These are phyloP conservation scores for Rhea americana DNA, from an alignment of 2,113 vertebrate genomes.

Conservation along the genomic window DNA sequence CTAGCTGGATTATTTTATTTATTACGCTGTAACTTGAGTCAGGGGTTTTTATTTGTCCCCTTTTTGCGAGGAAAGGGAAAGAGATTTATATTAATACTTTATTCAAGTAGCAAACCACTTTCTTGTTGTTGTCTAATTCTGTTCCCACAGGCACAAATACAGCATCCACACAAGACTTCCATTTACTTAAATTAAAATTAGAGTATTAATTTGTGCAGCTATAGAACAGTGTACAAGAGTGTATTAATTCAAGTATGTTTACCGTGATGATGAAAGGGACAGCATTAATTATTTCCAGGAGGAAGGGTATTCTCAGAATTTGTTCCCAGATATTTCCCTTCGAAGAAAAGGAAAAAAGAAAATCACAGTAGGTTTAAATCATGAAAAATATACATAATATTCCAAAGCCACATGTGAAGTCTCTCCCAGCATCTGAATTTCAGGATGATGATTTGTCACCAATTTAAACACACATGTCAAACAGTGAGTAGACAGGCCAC, in stretches of 20 bases:
- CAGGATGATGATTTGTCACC: neutral
- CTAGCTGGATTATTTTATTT: neutral
- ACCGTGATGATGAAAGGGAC: constrained; percentile 88
- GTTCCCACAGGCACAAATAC: neutral
- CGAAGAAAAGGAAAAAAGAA: constrained; percentile 13
- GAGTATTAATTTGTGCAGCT: neutral
- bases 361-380: constrained; percentile 4
- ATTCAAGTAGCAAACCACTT: neutral
- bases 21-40: neutral
- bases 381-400: neutral
- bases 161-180: neutral
- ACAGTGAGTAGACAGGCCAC: neutral
- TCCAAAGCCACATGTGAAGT: neutral
- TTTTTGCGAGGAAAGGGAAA: neutral
- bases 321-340: constrained; percentile 90
- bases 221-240: neutral
- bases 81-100: neutral
- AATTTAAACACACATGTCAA: neutral
- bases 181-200: neutral
- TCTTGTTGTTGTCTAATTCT: neutral
- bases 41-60: neutral
- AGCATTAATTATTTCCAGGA: constrained; percentile 87
- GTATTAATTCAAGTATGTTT: constrained; percentile 52
- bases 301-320: constrained; percentile 83
- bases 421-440: neutral